These are phyloP conservation scores for Myoxocephalus aenaeus DNA, from an alignment of 2,797 vertebrate species.

Conservation along the genomic window DNA sequence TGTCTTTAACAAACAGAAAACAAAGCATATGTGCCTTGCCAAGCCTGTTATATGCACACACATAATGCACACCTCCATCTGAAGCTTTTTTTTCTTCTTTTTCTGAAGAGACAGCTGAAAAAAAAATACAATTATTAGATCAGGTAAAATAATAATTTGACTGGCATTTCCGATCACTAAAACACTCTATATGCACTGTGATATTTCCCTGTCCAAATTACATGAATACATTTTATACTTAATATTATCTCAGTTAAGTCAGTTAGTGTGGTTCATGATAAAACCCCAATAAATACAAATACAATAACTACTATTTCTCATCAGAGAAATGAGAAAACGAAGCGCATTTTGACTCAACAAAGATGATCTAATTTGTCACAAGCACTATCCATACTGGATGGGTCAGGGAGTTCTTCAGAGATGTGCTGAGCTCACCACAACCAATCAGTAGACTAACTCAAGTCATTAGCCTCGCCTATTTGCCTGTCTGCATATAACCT, in stretches of 20 bases:
- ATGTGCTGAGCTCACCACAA: not conserved
- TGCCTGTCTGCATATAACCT: no score
- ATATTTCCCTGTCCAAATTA: not conserved
- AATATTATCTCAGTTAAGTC: not conserved
- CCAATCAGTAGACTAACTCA: not conserved
- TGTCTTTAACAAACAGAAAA: not conserved
- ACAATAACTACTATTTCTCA: not conserved
- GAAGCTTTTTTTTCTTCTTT: not conserved
- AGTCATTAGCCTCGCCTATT: no score
- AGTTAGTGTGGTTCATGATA: not conserved
- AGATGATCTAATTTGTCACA: no score
- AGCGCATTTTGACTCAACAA: not conserved
- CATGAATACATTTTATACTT: not conserved
- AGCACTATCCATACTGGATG: no score
- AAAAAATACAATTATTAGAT: not conserved
- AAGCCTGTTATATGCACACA: no score
- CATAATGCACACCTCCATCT: not conserved
- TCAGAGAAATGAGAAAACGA: not conserved
- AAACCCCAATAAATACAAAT: not conserved
- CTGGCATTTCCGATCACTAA: not conserved
- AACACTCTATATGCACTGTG: not conserved
- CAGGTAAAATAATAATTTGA: not conserved
- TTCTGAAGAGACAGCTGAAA: not conserved
- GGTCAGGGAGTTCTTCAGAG: not conserved
- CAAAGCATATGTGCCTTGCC: not conserved